phyloP scores from a whole-genome alignment of 2,888 invertebrate species.

The Salticus scenicus region DNA sequence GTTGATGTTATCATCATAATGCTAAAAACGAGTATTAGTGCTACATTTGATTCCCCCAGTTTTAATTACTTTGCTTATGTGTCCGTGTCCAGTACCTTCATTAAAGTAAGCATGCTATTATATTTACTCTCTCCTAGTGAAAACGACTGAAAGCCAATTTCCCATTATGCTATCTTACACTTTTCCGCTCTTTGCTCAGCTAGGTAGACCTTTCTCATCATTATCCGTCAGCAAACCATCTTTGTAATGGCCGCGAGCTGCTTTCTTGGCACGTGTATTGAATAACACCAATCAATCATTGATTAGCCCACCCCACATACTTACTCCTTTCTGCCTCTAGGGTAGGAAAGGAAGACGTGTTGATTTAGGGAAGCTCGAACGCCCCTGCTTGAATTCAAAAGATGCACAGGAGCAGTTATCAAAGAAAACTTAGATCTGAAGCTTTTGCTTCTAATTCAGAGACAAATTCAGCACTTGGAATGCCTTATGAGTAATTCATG shows the following conservation, averaged over 20 bases:
- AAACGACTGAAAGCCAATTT: constrained; percentile 52
- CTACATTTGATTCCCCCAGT: not conserved
- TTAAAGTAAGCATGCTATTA: not conserved
- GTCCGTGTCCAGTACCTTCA: not conserved
- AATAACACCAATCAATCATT: constrained; percentile 69
- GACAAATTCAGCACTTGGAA: no score
- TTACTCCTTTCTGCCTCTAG: constrained; percentile 27
- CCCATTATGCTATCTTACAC: constrained; percentile 16
- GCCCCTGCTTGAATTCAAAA: constrained; percentile 17
- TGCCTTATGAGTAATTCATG: no score
- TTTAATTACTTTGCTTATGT: not conserved
- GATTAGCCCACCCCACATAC: constrained; percentile 48
- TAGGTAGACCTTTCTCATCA: constrained; percentile 42
- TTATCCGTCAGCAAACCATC: constrained; percentile 52
- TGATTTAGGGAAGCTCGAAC: constrained; percentile 8
- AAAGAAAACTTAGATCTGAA: not conserved
- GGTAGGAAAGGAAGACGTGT: constrained; percentile 38
- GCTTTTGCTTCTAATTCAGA: not conserved
- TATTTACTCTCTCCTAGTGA: constrained; percentile 32
- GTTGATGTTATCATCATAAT: not conserved
- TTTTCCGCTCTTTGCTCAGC: constrained; percentile 48
- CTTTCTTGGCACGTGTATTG: constrained; percentile 64
- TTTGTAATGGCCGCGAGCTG: constrained; percentile 59
- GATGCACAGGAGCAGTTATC: constrained; percentile 10
- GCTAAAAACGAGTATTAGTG: not conserved